Evolutionary conservation across 2,113 vertebrate species (phyloP).

Genomic region (Lophochroa leadbeateri): DNA sequence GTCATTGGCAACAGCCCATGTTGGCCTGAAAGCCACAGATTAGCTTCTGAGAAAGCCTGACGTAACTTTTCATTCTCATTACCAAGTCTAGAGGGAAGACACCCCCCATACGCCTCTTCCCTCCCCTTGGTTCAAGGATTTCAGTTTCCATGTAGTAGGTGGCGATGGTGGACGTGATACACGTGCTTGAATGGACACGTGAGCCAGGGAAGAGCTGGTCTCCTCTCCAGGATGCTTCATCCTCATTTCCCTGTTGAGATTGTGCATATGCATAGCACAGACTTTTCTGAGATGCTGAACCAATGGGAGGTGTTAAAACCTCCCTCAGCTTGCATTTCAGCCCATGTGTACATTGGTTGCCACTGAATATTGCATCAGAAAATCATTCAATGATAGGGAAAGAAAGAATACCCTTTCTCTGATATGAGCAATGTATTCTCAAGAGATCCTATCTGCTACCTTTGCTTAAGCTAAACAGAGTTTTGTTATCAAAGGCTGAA

Average conservation of each 20-base stretch:
- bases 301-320: neutral
- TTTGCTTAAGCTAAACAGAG: neutral
- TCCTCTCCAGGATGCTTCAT: neutral
- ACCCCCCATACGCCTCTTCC: neutral
- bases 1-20: neutral
- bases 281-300: neutral
- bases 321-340: neutral
- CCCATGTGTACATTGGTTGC: neutral
- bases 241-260: neutral
- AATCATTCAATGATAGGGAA: neutral
- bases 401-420: neutral
- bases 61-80: neutral
- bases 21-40: constrained; percentile 39
- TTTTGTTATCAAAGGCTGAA: neutral
- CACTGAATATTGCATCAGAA: constrained; percentile 2
- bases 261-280: neutral
- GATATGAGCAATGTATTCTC: neutral
- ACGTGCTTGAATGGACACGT: neutral
- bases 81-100: constrained; percentile 22
- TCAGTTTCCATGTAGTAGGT: neutral
- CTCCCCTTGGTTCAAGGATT: neutral
- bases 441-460: neutral
- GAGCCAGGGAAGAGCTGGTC: neutral
- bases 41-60: constrained; percentile 63
- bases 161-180: neutral